Evolutionary conservation across 2,113 vertebrate species (phyloP), one percentile per base, ranked within the genome.

Genomic region (Clinocottus analis): DNA sequence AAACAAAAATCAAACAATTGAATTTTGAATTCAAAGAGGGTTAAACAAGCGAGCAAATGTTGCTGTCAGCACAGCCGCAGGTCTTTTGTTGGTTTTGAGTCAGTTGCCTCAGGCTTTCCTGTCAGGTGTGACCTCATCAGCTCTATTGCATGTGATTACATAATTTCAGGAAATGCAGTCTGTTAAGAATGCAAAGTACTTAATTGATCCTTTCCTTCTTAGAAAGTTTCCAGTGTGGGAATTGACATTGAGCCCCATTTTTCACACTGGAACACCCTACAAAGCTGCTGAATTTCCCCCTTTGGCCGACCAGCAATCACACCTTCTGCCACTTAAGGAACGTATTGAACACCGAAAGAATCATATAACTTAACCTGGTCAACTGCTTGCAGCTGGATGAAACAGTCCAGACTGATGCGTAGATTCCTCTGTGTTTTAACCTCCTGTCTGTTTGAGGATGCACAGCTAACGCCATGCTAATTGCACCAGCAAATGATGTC

Each of bases 111-210:
- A 16, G 87, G 84, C 82, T 83, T 91, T 92, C 86, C 89, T 90
- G 87, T 85, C 84, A 88, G 87, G 82, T 91, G 89, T 87, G 80
- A 84, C 81, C 83, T 81, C 80, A 79, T 82, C 87, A 75, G 45
- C 82, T 78, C 80, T 56, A 70, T 51, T 82, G 56, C 68, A 68
- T 49, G 80, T 91, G 91, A 90, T 77, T 71, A 89, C 89, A 80
- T 92, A 89, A 91, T 91, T 84, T 87, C 82, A 89, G 88, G 89
- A 92, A 91, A 86, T 59, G 62, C 70, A 79, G 61, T 82, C 67
- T 27, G 68, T 77, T 64, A 84, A 85, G 68, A 87, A 85, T 78
- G 47, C 43, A 75, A 64, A 67, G 60, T 45, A 75, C 72, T 8
- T 80, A 72, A 83, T 80, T 81, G 77, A 77, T 47, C 49, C 7